Percentiles rank a stretch among this genome's conserved stretches.
phyloP scores from a whole-genome alignment of 2,113 vertebrate genomes.

The Chloropsis cyanopogon region DNA sequence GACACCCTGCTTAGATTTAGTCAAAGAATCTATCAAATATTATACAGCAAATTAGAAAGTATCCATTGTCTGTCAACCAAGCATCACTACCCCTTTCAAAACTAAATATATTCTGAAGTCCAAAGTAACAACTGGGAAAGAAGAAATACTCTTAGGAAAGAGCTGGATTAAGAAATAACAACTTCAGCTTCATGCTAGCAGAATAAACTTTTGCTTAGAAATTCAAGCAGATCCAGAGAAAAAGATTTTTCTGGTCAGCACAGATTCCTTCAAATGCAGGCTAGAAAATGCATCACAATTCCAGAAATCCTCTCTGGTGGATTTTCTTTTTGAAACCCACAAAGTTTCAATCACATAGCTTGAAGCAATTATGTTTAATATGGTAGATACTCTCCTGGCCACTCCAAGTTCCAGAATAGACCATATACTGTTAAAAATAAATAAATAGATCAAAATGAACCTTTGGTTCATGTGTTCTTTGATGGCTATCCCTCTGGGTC shows the following conservation, averaged over 20 bases:
- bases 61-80: not conserved
- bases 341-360: not conserved
- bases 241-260: not conserved
- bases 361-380: not conserved
- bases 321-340: not conserved
- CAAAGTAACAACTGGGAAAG: not conserved
- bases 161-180: not conserved
- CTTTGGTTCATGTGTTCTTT: not conserved
- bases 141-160: not conserved
- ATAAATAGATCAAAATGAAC: not conserved
- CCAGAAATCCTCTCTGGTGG: not conserved
- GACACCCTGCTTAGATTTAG: not conserved
- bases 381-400: not conserved
- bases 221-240: not conserved
- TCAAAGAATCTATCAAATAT: not conserved
- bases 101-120: not conserved
- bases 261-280: not conserved
- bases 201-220: constrained; percentile 40
- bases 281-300: not conserved
- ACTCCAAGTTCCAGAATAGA: not conserved
- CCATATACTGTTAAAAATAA: not conserved
- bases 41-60: not conserved
- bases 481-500: not conserved
- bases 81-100: not conserved
- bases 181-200: not conserved